Evolutionary conservation across 2,113 vertebrate species (phyloP).

Genomic region (Talpa occidentalis): DNA sequence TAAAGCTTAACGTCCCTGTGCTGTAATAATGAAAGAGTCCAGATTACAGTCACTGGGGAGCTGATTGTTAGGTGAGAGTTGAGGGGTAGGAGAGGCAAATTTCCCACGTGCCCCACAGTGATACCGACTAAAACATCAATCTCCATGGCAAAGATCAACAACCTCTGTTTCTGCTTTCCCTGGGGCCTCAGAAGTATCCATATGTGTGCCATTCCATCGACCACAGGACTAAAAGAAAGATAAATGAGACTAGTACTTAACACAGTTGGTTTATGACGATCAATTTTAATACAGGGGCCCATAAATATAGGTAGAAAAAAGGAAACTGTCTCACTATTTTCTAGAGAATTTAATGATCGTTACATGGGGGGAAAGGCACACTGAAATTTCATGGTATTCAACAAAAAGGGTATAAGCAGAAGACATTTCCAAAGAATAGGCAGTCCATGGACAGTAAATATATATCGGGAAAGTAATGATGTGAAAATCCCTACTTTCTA

Average conservation of each 20-base stretch:
- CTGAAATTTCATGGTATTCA: conserved; percentile 25
- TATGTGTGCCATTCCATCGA: not conserved
- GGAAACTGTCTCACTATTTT: conserved; percentile 13
- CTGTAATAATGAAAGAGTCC: not conserved
- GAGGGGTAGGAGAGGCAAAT: not conserved
- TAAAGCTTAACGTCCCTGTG: not conserved
- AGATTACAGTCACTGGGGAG: not conserved
- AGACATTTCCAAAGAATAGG: not conserved
- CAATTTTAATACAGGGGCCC: not conserved
- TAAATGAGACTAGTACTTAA: conserved; percentile 31
- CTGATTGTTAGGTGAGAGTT: not conserved
- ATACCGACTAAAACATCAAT: conserved; percentile 42
- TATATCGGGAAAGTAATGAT: not conserved
- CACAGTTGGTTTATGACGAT: conserved; percentile 24
- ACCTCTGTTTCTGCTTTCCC: not conserved
- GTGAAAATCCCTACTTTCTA: not conserved
- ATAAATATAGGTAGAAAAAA: not conserved
- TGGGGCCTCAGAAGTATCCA: not conserved
- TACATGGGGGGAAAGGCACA: not conserved
- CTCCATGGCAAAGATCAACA: conserved; percentile 47
- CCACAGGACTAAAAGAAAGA: conserved; percentile 22
- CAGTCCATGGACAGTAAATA: not conserved
- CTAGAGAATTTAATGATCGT: not conserved
- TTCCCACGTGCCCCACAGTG: conserved; percentile 49
- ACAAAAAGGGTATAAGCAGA: not conserved